Percentiles rank a stretch among this genome's conserved stretches.
phyloP scores from a whole-genome alignment of 2,888 invertebrate species.

The Drosophila lacicola region DNA sequence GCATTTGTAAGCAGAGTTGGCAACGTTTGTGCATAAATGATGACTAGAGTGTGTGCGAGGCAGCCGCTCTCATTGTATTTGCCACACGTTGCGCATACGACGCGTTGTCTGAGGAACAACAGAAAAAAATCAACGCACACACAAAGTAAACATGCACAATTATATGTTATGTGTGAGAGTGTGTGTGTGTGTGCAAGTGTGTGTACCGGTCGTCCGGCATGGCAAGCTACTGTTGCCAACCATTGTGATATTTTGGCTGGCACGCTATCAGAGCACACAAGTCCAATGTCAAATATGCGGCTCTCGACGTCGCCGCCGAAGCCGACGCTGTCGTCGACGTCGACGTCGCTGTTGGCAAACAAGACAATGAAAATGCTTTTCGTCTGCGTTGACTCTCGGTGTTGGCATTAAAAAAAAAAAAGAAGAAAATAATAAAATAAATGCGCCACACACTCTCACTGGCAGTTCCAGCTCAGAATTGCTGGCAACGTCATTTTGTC shows the following conservation, averaged over 20 bases:
- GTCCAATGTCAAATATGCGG: slow-evolving; percentile 78
- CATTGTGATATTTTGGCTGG: slow-evolving; percentile 77
- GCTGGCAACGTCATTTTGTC: slow-evolving; percentile 73
- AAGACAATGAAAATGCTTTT: slow-evolving; percentile 78
- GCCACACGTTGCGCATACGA: slow-evolving; percentile 71
- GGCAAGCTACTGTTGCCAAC: slow-evolving; percentile 67
- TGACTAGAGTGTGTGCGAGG: slow-evolving; percentile 36
- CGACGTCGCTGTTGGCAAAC: slow-evolving; percentile 69
- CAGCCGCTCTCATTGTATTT: slow-evolving; percentile 56
- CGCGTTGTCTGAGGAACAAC: slow-evolving; percentile 52
- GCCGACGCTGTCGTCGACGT: slow-evolving; percentile 11
- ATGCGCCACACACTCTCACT: slow-evolving; percentile 56
- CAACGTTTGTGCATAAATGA: slow-evolving; percentile 79
- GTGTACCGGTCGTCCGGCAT: slow-evolving; percentile 46
- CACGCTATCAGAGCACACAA: slow-evolving; percentile 72
- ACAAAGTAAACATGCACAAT: slow-evolving; percentile 75
- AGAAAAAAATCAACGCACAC: slow-evolving; percentile 50
- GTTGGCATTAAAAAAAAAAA: slow-evolving; percentile 60
- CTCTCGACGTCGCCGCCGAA: slow-evolving; percentile 28
- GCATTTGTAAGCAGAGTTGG: slow-evolving; percentile 68
- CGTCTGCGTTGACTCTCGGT: slow-evolving; percentile 58
- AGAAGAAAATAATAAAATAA: slow-evolving; percentile 54
- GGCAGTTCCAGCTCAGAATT: slow-evolving; percentile 29
- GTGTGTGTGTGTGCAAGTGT: slow-evolving; percentile 29
- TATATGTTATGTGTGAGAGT: slow-evolving; percentile 45